Conservation (phyloP, 2,113 vertebrate genomes). For the Odobenus rosmarus region DNA sequence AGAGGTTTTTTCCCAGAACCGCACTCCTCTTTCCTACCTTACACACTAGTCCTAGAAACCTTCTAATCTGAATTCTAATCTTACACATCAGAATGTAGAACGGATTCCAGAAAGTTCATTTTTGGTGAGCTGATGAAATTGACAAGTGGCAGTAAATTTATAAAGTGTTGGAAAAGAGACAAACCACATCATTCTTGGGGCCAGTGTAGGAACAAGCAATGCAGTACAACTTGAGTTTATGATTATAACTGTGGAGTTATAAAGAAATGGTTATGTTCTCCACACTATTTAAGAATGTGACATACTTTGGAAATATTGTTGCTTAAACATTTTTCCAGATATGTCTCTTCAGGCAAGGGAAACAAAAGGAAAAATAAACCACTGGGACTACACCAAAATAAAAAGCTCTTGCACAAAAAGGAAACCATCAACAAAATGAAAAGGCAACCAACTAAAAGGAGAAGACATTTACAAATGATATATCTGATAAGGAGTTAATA, state of each 20-base stretch:
- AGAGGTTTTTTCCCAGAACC: background rate
- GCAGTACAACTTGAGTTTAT: background rate
- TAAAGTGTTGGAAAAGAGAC: background rate
- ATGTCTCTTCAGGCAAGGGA: background rate
- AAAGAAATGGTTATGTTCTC: constrained; percentile 5
- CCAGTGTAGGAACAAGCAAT: background rate
- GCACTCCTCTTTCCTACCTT: background rate
- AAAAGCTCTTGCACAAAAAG: background rate
- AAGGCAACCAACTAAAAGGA: background rate
- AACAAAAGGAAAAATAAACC: background rate
- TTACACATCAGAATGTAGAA: background rate
- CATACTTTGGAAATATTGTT: background rate
- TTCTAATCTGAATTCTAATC: constrained; percentile 17
- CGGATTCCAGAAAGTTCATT: background rate
- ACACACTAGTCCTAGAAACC: background rate
- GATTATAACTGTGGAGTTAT: background rate
- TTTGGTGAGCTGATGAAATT: background rate
- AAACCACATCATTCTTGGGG: background rate
- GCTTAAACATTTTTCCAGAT: background rate
- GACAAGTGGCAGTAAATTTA: background rate
- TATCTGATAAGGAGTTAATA: background rate
- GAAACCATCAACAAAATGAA: background rate
- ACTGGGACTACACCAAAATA: background rate
- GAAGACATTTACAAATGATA: background rate
- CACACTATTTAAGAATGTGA: constrained; percentile 21